Evolutionary conservation across 2,113 vertebrate genomes (phyloP).

Genomic region (Leptodactylus fuscus): DNA sequence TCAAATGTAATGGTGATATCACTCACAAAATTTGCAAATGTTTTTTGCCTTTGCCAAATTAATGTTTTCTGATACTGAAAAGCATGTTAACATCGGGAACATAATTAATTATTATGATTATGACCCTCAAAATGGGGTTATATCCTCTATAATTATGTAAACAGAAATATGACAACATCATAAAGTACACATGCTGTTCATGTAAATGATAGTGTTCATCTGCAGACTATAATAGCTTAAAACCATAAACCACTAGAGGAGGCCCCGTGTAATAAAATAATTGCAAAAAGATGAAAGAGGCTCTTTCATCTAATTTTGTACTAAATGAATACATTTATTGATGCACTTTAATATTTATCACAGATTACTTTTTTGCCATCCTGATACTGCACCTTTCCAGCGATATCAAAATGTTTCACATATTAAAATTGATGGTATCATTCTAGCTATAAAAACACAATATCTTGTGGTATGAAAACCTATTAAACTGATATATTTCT

Average conservation of each 20-base stretch:
- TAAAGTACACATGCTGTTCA: constrained; percentile 27
- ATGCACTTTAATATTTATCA: constrained; percentile 48
- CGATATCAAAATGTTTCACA: constrained; percentile 53
- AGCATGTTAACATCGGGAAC: background rate
- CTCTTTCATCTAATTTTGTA: constrained; percentile 32
- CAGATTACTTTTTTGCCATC: constrained; percentile 17
- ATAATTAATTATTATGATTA: constrained; percentile 32
- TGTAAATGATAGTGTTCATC: constrained; percentile 45
- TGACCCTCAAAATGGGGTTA: constrained; percentile 39
- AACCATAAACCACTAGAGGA: constrained; percentile 20
- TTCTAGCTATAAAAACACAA: constrained; percentile 57
- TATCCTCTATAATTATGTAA: constrained; percentile 43
- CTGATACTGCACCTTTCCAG: constrained; percentile 23
- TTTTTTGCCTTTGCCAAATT: background rate
- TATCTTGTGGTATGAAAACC: constrained; percentile 42
- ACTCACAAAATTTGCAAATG: constrained; percentile 21
- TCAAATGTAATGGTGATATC: constrained; percentile 33
- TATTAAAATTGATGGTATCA: constrained; percentile 55
- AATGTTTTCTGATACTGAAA: background rate
- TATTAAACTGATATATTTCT: constrained; percentile 56
- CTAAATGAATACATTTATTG: constrained; percentile 54
- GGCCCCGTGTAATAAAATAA: constrained; percentile 40
- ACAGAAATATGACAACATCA: constrained; percentile 35
- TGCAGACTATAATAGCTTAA: constrained; percentile 10
- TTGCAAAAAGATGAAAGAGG: constrained; percentile 30